Percentiles rank a stretch among this genome's conserved stretches.
Evolutionary conservation across 1,140 invertebrate genomes (phyloP).

Genomic region (Cotesia typhae): DNA sequence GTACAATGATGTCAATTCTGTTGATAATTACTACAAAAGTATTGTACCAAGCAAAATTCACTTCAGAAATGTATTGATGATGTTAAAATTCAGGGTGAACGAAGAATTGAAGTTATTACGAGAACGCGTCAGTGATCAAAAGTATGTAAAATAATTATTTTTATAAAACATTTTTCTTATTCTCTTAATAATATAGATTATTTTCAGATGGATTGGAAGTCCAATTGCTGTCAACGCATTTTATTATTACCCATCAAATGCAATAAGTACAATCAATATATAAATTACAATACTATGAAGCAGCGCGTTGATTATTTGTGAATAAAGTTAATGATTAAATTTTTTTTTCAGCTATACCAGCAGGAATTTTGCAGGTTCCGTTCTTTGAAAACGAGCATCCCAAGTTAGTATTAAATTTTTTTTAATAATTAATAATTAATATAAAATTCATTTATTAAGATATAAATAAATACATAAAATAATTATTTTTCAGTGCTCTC

Average conservation of each 20-base stretch:
- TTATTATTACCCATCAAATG: neutral
- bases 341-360: conserved; percentile 79
- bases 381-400: conserved; percentile 63
- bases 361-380: conserved; percentile 90
- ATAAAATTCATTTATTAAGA: too few species aligned
- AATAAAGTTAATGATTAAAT: conserved; percentile 19
- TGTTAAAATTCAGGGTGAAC: neutral
- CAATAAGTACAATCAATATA: neutral
- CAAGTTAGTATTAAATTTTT: neutral
- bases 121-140: neutral
- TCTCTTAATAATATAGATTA: neutral
- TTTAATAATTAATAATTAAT: neutral
- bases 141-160: conserved; percentile 2
- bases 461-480: neutral
- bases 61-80: conserved; percentile 22
- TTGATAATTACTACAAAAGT: conserved; percentile 79
- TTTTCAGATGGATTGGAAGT: conserved; percentile 5
- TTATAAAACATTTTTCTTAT: neutral
- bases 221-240: conserved; percentile 8
- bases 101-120: neutral
- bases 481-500: conserved; percentile 51
- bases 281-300: neutral
- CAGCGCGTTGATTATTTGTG: neutral
- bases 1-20: conserved; percentile 75
- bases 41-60: conserved; percentile 63